Base-by-base conservation (phyloP, 2,113 vertebrate genomes). In the Tenebrosternarchus preto region DNA sequence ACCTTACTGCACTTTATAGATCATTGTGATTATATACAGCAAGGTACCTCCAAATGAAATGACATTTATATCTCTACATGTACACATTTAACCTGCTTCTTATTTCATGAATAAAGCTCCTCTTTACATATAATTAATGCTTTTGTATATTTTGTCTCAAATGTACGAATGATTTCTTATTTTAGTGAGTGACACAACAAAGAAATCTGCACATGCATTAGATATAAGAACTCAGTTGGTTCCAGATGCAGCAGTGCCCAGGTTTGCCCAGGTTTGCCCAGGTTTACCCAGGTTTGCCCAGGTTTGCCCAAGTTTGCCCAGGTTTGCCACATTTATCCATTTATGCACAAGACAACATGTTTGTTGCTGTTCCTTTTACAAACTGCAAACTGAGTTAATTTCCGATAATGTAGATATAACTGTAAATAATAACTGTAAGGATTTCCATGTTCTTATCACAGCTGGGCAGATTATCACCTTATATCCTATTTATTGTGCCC, bases 401-500 rank as follows among this genome's bases (percentile, higher is more conserved):
- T 33, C 5, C 39, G 64, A 55, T 64, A 64, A 64, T 12, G 5
- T 39, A 24, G 31, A 68, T 27, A 55, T 66, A 27, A 33, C 71
- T 79, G 27, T 63, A 72, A 25, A 43, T 75, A 39, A 29, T 24
- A 50, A 15, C 43, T 50, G 43, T 63, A 39, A 19, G 76, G 83
- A 83, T 88, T 87, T 71, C 66, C 80, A 85, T 88, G 81, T 77
- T 83, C 83, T 89, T 86, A 90, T 89, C 85, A 22, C 78, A 60
- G 43, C 64, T 67, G 73, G 78, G 69, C 90, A 89, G 83, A 89
- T 89, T 81, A 87, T 80, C 82, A 71, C 82, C 84, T 85, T 86
- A 88, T 84, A 87, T 90, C 84, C 80, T 76, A 82, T 87, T 90
- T 88, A 81, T 90, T 88, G 83, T 80, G 84, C 75, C 64, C 53